These are phyloP conservation scores for Vanacampus margaritifer DNA, from an alignment of 2,113 vertebrate genomes.

Conservation along the genomic window DNA sequence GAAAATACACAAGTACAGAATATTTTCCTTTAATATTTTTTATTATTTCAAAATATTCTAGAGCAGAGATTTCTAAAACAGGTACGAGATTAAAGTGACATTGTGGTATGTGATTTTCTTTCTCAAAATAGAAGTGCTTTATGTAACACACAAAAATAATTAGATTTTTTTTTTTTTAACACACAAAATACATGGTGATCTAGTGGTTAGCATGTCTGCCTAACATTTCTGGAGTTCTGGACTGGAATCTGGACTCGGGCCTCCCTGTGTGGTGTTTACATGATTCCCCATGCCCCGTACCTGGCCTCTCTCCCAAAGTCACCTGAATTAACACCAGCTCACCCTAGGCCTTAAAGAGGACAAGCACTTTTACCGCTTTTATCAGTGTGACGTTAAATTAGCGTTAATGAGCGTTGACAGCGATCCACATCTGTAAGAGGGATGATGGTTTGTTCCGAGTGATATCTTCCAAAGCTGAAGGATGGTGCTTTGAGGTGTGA, in stretches of 20 bases:
- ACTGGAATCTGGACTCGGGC: no score
- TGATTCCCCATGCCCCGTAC: no score
- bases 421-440: conserved; percentile 57
- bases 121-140: background rate
- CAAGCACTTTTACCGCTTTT: conserved; percentile 11
- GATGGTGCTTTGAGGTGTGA: conserved; percentile 64
- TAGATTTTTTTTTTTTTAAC: no score
- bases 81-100: background rate
- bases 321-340: background rate
- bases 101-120: background rate
- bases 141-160: background rate
- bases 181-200: no score
- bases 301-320: background rate
- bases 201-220: background rate
- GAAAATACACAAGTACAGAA: no score
- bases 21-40: background rate
- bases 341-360: no score
- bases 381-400: background rate
- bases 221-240: background rate
- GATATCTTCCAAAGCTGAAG: conserved; percentile 82
- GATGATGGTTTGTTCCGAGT: conserved; percentile 75
- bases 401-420: background rate
- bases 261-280: no score
- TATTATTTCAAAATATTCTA: background rate
- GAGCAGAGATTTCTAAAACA: background rate